Evolutionary conservation across 2,888 invertebrate species (phyloP).

Genomic region (Liodrosophila aerea): DNA sequence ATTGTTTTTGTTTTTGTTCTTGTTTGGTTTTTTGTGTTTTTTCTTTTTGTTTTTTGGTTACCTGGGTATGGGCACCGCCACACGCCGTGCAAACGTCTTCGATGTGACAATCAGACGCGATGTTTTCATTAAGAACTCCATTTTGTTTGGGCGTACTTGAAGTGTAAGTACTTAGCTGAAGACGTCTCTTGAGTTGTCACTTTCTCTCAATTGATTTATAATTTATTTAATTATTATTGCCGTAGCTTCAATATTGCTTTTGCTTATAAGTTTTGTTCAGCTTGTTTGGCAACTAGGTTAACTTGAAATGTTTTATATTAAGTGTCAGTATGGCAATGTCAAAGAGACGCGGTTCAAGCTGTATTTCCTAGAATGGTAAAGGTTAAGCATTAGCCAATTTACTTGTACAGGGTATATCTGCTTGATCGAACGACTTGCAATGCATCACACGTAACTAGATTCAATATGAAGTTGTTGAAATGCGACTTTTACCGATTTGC

Average conservation of each 20-base stretch:
- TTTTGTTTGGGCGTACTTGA: slow-evolving; percentile 50
- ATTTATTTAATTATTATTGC: slow-evolving; percentile 9
- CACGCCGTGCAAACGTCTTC: slow-evolving; percentile 81
- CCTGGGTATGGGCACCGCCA: slow-evolving; percentile 82
- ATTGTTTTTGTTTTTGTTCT: background rate
- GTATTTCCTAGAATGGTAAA: slow-evolving; percentile 77
- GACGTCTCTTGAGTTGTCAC: slow-evolving; percentile 3
- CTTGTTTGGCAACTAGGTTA: slow-evolving; percentile 45
- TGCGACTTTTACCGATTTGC: too few relatives aligned
- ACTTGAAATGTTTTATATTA: slow-evolving; percentile 69
- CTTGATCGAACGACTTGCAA: slow-evolving; percentile 55
- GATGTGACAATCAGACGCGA: slow-evolving; percentile 81
- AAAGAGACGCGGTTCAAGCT: slow-evolving; percentile 79
- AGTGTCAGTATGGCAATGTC: slow-evolving; percentile 80
- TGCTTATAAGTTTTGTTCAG: slow-evolving; percentile 9
- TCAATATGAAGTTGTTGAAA: background rate
- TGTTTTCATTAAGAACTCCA: slow-evolving; percentile 82
- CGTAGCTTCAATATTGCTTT: slow-evolving; percentile 21
- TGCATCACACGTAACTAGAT: background rate
- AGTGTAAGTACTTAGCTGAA: background rate
- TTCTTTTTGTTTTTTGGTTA: slow-evolving; percentile 56
- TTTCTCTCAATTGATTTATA: slow-evolving; percentile 10
- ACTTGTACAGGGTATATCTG: background rate
- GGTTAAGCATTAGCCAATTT: slow-evolving; percentile 30
- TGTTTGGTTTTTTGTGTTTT: background rate